Percentiles rank a stretch among this genome's conserved stretches.
phyloP scores from a whole-genome alignment of 35 echinoderm and acorn worm species.

The Apostichopus californicus region DNA sequence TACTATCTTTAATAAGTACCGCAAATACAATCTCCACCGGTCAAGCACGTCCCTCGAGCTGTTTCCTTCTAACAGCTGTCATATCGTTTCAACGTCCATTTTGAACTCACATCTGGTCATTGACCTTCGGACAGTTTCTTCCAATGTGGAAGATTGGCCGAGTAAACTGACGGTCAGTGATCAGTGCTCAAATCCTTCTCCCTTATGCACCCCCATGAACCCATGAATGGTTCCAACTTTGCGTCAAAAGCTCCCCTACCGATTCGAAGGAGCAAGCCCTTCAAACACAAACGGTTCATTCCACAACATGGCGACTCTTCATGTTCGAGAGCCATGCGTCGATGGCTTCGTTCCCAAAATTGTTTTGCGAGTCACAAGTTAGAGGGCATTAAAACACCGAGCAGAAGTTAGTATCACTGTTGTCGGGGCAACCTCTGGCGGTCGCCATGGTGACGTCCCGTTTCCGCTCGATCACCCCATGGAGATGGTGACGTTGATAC shows the following conservation, averaged over 20 bases:
- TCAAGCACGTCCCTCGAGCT: not conserved
- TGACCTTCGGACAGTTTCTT: not conserved
- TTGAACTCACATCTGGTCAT: not conserved
- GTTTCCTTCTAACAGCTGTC: not conserved
- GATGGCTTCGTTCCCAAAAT: not conserved
- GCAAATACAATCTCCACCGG: too few species aligned
- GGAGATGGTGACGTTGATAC: constrained; percentile 99
- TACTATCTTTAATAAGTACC: too few species aligned
- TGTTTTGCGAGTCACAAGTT: not conserved
- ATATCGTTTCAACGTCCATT: not conserved
- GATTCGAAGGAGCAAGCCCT: not conserved
- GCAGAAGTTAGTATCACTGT: not conserved
- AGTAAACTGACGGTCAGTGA: not conserved
- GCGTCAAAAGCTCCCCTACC: not conserved
- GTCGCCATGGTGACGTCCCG: not conserved
- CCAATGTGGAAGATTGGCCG: not conserved
- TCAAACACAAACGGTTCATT: not conserved
- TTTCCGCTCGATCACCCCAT: constrained; percentile 79
- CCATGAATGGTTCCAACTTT: not conserved
- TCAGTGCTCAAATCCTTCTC: not conserved
- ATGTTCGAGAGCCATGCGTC: too few species aligned
- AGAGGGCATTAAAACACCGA: not conserved
- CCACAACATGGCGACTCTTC: not conserved
- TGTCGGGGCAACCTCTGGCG: not conserved
- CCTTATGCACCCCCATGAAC: not conserved